phyloP scores from a whole-genome alignment of 2,113 vertebrate species.

The Cyanoderma ruficeps region DNA sequence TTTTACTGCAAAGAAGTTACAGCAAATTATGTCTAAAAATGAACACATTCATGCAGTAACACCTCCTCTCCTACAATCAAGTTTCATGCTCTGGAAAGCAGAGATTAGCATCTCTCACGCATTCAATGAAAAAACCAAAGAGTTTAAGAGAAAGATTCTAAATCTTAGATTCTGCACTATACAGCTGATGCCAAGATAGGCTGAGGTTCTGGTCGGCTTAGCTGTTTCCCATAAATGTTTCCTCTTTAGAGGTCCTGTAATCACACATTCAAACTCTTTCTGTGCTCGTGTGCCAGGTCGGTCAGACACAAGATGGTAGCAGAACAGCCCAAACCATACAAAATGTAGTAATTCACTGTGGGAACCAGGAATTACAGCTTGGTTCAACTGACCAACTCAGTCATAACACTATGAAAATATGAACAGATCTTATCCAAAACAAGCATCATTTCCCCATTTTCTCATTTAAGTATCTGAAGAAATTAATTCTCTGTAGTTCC shows the following conservation, averaged over 20 bases:
- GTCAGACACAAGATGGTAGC: neutral
- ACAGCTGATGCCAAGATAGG: neutral
- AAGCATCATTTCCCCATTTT: neutral
- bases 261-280: neutral
- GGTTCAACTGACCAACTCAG: neutral
- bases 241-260: neutral
- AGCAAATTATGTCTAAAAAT: constrained; percentile 37
- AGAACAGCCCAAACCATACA: neutral
- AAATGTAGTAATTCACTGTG: neutral
- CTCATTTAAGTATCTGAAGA: neutral
- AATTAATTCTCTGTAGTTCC: neutral
- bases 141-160: neutral
- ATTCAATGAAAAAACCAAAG: neutral
- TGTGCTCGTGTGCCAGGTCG: neutral
- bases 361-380: neutral
- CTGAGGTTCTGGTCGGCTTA: neutral
- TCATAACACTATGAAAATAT: neutral
- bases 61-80: constrained; percentile 19
- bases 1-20: constrained; percentile 25
- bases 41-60: constrained; percentile 25
- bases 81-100: constrained; percentile 22
- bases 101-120: neutral
- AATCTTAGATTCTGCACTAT: neutral
- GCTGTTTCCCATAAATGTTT: neutral
- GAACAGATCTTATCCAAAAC: neutral